Evolutionary conservation across 2,113 vertebrate genomes (phyloP).

Genomic region (Alectura lathami): DNA sequence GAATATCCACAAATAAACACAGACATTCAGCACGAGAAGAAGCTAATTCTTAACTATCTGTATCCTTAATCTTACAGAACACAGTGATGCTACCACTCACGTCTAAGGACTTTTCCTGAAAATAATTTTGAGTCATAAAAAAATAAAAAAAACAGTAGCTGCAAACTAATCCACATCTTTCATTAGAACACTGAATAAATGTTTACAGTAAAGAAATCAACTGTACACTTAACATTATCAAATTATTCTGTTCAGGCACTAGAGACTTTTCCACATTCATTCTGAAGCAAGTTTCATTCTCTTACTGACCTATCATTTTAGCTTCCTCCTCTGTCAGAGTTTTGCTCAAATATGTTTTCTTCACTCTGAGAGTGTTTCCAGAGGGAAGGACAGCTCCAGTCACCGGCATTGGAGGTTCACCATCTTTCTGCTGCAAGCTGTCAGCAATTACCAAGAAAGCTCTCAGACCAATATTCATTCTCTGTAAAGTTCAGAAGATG

Average conservation of each 20-base stretch:
- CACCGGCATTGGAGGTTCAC: conserved; percentile 98
- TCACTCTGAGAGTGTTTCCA: conserved; percentile 96
- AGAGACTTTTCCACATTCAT: not conserved
- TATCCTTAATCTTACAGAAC: not conserved
- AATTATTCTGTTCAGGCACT: not conserved
- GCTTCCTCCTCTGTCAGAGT: conserved; percentile 98
- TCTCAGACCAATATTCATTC: conserved; percentile 98
- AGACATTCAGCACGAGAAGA: not conserved
- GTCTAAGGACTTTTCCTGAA: not conserved
- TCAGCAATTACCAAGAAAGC: conserved; percentile 98
- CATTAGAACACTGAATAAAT: not conserved
- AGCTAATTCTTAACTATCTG: not conserved
- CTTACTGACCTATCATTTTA: conserved; percentile 92
- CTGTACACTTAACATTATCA: not conserved
- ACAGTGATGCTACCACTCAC: not conserved
- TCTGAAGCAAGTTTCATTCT: not conserved
- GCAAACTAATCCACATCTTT: not conserved
- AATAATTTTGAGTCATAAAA: not conserved
- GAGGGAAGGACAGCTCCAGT: conserved; percentile 96
- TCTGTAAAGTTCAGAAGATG: conserved; percentile 76
- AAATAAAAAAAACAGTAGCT: not conserved
- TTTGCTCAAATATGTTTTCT: conserved; percentile 98
- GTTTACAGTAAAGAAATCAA: not conserved
- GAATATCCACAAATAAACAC: not conserved
- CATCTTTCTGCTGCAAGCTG: conserved; percentile 96